Conservation (phyloP, 2,888 invertebrate species). For the Ceramica pisi region DNA sequence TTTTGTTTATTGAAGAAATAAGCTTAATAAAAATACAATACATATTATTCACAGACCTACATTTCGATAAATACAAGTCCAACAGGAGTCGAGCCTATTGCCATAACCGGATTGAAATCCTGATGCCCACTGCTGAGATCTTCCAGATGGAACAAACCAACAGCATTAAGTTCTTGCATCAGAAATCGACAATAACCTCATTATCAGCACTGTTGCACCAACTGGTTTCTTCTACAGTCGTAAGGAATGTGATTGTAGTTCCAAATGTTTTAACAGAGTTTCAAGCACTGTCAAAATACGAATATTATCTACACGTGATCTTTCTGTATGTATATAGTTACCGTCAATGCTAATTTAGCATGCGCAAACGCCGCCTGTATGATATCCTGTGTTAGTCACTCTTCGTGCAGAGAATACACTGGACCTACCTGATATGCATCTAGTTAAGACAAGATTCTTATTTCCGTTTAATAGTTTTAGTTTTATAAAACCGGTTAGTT, state of each 20-base stretch:
- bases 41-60: too few relatives aligned
- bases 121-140: not conserved
- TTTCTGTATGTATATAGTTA: slow-evolving; percentile 14
- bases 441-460: slow-evolving; percentile 41
- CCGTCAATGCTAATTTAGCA: slow-evolving; percentile 46
- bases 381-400: slow-evolving; percentile 63
- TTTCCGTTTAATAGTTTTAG: slow-evolving; percentile 36
- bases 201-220: too few relatives aligned
- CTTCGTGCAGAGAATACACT: slow-evolving; percentile 57
- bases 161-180: too few relatives aligned
- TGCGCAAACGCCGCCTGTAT: slow-evolving; percentile 41
- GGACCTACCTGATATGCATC: slow-evolving; percentile 56
- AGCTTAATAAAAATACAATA: too few relatives aligned
- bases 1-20: too few relatives aligned
- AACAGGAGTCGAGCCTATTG: not conserved
- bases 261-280: not conserved
- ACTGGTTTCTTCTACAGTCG: too few relatives aligned
- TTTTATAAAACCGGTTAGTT: slow-evolving; percentile 34
- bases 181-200: too few relatives aligned
- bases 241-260: too few relatives aligned
- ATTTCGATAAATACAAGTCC: too few relatives aligned
- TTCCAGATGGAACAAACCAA: not conserved
- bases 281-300: not conserved
- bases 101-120: not conserved
- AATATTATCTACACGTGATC: not conserved